phyloP scores from a whole-genome alignment of 2,888 invertebrate species.

The Caenorhabditis macrosperma region DNA sequence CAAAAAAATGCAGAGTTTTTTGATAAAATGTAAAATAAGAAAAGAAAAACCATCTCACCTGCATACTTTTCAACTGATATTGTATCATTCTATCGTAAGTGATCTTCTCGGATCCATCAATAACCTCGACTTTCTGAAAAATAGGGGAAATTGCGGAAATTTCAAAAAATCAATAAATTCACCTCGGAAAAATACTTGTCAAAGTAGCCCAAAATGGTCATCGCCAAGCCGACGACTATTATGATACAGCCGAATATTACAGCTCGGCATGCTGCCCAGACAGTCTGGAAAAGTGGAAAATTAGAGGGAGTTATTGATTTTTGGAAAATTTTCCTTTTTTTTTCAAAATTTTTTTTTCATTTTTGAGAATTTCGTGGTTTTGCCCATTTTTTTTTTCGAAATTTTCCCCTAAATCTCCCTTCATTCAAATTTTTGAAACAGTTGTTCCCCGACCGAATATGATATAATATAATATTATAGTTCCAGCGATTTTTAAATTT shows the following conservation, averaged over 20 bases:
- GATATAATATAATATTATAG: no score
- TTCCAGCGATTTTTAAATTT: no score
- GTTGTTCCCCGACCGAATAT: no score
- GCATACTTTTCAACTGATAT: constrained; percentile 74
- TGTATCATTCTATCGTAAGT: constrained; percentile 64
- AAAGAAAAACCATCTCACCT: constrained; percentile 29
- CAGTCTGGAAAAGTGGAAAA: constrained; percentile 80
- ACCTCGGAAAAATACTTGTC: constrained; percentile 75
- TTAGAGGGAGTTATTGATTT: background rate
- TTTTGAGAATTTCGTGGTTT: background rate
- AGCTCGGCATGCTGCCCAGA: constrained; percentile 95
- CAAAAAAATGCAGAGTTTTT: constrained; percentile 9
- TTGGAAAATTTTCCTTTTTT: background rate
- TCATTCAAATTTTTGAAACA: no score
- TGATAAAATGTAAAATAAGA: background rate
- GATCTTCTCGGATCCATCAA: constrained; percentile 57
- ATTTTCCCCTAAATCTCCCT: no score
- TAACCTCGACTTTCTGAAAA: constrained; percentile 54
- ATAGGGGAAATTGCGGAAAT: background rate
- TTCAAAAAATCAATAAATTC: background rate
- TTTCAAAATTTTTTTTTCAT: background rate
- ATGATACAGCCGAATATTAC: constrained; percentile 90
- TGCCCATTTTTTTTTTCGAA: background rate
- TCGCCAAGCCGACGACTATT: constrained; percentile 91
- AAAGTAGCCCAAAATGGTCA: constrained; percentile 89